Base-by-base conservation (phyloP, 1,140 invertebrate genomes). In the Bicyclus anynana region DNA sequence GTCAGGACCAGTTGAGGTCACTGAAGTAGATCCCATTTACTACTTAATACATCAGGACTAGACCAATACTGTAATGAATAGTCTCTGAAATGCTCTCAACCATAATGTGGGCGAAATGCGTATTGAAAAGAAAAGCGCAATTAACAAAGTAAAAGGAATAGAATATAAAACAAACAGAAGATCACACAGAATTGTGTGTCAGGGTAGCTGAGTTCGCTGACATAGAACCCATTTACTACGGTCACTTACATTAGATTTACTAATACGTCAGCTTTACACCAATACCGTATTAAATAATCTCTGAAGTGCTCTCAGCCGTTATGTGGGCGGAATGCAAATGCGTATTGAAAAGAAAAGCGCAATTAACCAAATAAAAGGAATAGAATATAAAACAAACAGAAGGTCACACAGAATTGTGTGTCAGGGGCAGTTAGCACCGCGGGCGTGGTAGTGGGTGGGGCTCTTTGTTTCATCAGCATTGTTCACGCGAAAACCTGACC, bases 401-500 rank as follows among this genome's bases (percentile, higher is more conserved):
- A 58, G 55, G 55, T 52, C 49, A 20, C 13, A 21, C 26, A 4
- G 16, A 40, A 58, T 52, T 51, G 48, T 58, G 55, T 59, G 62
- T 68, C 65, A 68, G 61, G 65, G 65, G 56, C 65, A 62, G 44
- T 13, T 26, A 44, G 40, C 40, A 44, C 20, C 40, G 49, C 17
- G 40, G 65, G 66, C 56, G 66, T 53, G 59, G 66, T 53, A 56
- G 66, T 56, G 44, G 66, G 62, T 53, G 66, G 49, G 59, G 52
- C 29, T 52, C 65, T 68, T 69, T 69, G 66, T 69, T 65, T 65
- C 57, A 64, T 65, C 57, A 63, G 7, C 26, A 52, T 62, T 63
- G 51, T 63, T 50, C 56, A 54, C 58, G 58, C 44, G 52, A 60
- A 60, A 54, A 60, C 33, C 42, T 53, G 58, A 54, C 58, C 58